Conservation (phyloP, 2,797 vertebrate species). For the Hoplostethus atlanticus region DNA sequence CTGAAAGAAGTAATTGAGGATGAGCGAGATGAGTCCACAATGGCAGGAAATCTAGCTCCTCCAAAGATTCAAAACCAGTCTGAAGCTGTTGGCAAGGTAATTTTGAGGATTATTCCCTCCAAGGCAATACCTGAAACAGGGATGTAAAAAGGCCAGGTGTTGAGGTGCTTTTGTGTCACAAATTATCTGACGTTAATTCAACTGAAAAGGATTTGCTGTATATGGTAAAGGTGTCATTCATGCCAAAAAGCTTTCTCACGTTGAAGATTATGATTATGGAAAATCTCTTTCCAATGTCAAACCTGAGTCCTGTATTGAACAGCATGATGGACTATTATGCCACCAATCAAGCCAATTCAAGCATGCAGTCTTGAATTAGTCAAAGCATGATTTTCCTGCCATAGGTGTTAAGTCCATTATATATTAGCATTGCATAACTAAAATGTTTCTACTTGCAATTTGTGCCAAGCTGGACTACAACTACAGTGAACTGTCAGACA, state of each 20-base stretch:
- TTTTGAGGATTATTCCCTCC: neutral
- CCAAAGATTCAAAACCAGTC: conserved; percentile 46
- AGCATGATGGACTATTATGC: neutral
- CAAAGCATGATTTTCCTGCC: neutral
- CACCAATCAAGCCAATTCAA: neutral
- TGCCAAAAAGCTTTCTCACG: neutral
- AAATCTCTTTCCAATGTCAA: neutral
- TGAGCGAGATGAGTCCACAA: conserved; percentile 64
- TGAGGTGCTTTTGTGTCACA: neutral
- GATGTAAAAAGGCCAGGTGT: neutral
- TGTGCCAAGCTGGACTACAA: conserved; percentile 74
- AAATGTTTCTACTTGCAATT: neutral
- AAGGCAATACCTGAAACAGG: neutral
- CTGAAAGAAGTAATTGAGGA: conserved; percentile 75
- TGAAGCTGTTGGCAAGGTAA: conserved; percentile 68
- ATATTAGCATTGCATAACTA: neutral
- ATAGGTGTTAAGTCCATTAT: neutral
- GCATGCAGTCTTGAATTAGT: neutral
- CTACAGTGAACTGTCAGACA: conserved; percentile 83
- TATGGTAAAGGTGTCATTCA: neutral
- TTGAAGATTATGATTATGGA: neutral
- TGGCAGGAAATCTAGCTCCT: conserved; percentile 46
- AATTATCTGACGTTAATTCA: neutral
- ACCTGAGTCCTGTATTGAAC: neutral
- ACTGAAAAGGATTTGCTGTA: neutral